Evolutionary conservation across 2,797 vertebrate species (phyloP), one percentile per base, ranked within the genome.

Genomic region (Thamnophis elegans): DNA sequence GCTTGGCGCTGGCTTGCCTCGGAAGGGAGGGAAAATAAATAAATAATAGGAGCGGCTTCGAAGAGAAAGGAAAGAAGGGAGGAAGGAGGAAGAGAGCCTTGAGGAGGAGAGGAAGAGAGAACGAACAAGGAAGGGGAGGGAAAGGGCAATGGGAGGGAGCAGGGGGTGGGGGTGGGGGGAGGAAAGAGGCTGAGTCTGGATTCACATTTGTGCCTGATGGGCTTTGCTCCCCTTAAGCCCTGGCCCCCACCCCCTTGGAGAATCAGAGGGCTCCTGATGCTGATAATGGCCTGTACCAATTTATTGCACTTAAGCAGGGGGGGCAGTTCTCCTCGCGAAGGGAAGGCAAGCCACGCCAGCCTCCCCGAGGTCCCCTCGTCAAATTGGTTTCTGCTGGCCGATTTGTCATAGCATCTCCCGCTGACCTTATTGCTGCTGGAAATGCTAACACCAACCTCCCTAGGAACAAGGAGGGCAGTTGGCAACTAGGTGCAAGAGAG

Each of bases 251-350:
- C 94, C 93, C 94, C 94, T 93, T 96, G 94, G 94, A 97, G 95
- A 97, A 96, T 95, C 97, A 59, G 28, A 87, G 96, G 97, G 95
- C 96, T 68, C 82, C 68, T 96, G 90, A 94, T 88, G 91, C 96
- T 96, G 98, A 97, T 97, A 96, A 98, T 97, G 98, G 99, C 98
- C 98, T 97, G 98, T 98, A 98, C 98, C 99, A 98, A 98, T 98
- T 97, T 96, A 96, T 96, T 97, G 96, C 89, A 97, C 98, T 95
- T 97, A 95, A 98, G 98, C 98, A 97, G 98, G 98, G 97, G 98
- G 97, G 98, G 97, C 97, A 95, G 96, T 96, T 97, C 94, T 96
- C 91, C 93, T 91, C 93, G 93, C 2, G 87, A 1, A 26, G 88
- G 88, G 93, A 91, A 88, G 91, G n/a, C 1, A 92, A 93, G 95